Conservation (phyloP, 2,113 vertebrate genomes). For the Elephas maximus region DNA sequence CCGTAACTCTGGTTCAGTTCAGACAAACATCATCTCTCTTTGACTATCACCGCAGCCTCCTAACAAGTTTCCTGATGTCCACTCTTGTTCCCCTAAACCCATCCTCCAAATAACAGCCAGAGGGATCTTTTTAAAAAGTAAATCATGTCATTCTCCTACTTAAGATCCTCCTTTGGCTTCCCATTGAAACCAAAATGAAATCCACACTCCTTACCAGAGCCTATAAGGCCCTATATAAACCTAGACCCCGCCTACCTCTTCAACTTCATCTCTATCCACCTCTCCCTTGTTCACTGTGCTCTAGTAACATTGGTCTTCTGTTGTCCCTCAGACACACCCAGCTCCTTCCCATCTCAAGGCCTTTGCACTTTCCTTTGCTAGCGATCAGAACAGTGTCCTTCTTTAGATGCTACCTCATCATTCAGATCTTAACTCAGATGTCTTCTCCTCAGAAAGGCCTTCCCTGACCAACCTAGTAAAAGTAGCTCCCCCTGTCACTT, state of each 20-base stretch:
- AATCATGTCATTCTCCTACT: constrained; percentile 17
- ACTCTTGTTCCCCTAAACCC: not conserved
- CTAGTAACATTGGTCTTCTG: not conserved
- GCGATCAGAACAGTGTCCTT: not conserved
- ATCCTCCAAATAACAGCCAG: constrained; percentile 17
- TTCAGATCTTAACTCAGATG: not conserved
- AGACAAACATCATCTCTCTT: not conserved
- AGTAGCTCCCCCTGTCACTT: not conserved
- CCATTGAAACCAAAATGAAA: constrained; percentile 6
- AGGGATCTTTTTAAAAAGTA: not conserved
- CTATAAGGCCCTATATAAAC: not conserved
- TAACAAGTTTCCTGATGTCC: not conserved
- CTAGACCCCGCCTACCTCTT: not conserved
- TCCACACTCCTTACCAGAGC: not conserved
- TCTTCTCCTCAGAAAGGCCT: not conserved
- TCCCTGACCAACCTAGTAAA: not conserved
- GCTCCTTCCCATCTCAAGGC: not conserved
- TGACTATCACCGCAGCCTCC: not conserved
- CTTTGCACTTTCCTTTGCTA: constrained; percentile 6
- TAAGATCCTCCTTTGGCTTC: not conserved
- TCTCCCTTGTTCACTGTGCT: not conserved
- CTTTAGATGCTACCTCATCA: not conserved
- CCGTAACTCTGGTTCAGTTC: not conserved
- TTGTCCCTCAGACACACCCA: not conserved
- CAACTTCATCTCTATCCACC: not conserved